These are phyloP conservation scores for Taphrorychus bicolor DNA, from an alignment of 2,888 invertebrate genomes.

Conservation along the genomic window DNA sequence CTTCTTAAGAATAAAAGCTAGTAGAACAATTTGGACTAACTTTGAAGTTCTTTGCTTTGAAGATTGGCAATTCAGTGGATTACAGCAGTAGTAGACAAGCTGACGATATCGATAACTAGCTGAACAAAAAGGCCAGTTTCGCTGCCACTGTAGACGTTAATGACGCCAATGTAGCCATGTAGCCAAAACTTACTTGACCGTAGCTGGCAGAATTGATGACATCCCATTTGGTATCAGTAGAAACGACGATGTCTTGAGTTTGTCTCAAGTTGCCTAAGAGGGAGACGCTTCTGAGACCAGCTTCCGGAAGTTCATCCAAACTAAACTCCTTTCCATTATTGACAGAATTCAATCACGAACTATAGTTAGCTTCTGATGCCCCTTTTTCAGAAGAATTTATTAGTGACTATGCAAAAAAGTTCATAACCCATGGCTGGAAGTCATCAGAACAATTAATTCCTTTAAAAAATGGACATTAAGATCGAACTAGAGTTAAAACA, in stretches of 20 bases:
- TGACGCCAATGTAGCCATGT: conserved; percentile 79
- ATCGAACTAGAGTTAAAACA: too few species aligned
- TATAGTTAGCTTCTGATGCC: conserved; percentile 94
- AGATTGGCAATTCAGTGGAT: conserved; percentile 81
- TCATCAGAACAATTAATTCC: too few species aligned
- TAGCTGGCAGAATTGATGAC: conserved; percentile 85
- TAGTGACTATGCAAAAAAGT: conserved; percentile 84
- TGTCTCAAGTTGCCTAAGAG: conserved; percentile 74
- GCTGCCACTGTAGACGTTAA: conserved; percentile 87
- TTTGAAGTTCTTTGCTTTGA: conserved; percentile 97
- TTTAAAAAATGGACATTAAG: too few species aligned
- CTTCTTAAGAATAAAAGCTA: conserved; percentile 88
- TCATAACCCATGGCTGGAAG: too few species aligned
- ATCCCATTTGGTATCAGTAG: conserved; percentile 87
- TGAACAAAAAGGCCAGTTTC: conserved; percentile 97
- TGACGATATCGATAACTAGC: conserved; percentile 92
- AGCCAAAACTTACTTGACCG: conserved; percentile 84
- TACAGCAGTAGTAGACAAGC: conserved; percentile 93
- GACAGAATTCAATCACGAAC: conserved; percentile 98
- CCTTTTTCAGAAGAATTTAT: conserved; percentile 89
- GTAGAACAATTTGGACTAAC: conserved; percentile 93
- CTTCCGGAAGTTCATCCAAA: conserved; percentile 82
- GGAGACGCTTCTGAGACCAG: conserved; percentile 72
- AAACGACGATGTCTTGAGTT: conserved; percentile 77
- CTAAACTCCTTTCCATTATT: conserved; percentile 88